Evolutionary conservation across 2,113 vertebrate species (phyloP), one percentile per base, ranked within the genome.

Genomic region (Cyanocitta stelleri): DNA sequence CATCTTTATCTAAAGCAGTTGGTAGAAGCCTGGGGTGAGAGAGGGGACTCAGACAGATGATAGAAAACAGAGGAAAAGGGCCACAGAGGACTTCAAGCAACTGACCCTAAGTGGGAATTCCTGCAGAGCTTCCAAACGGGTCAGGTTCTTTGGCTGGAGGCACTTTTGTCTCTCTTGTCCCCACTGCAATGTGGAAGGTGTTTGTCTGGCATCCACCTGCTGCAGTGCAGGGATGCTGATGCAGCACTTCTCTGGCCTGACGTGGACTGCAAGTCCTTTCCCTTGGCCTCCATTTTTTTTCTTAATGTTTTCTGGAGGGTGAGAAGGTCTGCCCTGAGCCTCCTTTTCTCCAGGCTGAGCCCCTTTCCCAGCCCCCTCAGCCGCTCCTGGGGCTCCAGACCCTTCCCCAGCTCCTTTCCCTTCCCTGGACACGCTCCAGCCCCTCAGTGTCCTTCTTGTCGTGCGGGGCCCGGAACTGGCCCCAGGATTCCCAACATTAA

Each of bases 41-140:
- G 29, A 51, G 33, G 35, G 0, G 4, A n/a, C 77, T 64, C 8
- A 2, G 71, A 11, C 0, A 1, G 39, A 8, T 20, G 61, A 35
- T 3, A 9, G n/a, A 41, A 46, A 87, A 64, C 17, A 32, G 54
- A 46, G 21, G 30, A 20, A 21, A 26, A 72, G 46, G 24, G 16
- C 44, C 73, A 32, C 2, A 1, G 14, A 46, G 20, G 66, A 46
- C 23, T 73, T 37, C 12, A 16, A 30, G 52, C 0, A 2, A 43
- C 30, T 11, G 19, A 16, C 5, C 20, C 44, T 12, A 4, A 1
- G 0, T 21, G 26, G n/a, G 27, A 33, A 26, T 44, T 61, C 55
- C 61, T 29, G 37, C 35, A n/a, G 61, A 74, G 62, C 61, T 63
- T 63, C 86, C 17, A 4, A 41, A 56, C 0, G 1, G 71, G 7